Percentiles rank a stretch among this genome's conserved stretches.
phyloP scores from a whole-genome alignment of 2,797 vertebrate species.

The Sebastes iracundus region DNA sequence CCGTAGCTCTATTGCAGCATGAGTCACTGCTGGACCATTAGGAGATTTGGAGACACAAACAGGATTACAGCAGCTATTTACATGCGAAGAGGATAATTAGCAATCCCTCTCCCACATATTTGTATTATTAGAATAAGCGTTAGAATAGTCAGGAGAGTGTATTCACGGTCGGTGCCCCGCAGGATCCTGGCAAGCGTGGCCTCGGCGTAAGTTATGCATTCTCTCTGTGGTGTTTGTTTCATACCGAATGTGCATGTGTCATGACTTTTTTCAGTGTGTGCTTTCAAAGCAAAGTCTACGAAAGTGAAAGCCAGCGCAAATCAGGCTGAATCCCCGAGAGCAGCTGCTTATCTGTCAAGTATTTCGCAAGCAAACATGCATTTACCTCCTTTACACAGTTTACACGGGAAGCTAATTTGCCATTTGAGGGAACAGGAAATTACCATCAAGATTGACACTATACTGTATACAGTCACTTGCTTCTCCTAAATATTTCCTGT shows the following conservation, averaged over 20 bases:
- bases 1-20: slow-evolving; percentile 37
- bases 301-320: slow-evolving; percentile 55
- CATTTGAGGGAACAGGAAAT: slow-evolving; percentile 54
- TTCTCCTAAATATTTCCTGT: slow-evolving; percentile 39
- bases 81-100: slow-evolving; percentile 77
- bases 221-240: slow-evolving; percentile 47
- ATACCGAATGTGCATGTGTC: slow-evolving; percentile 48
- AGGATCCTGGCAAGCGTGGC: slow-evolving; percentile 4
- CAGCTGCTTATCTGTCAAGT: slow-evolving; percentile 70
- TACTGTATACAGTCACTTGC: slow-evolving; percentile 15
- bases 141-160: slow-evolving; percentile 39
- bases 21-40: slow-evolving; percentile 55
- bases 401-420: slow-evolving; percentile 52
- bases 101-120: slow-evolving; percentile 63
- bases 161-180: slow-evolving; percentile 41
- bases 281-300: slow-evolving; percentile 49
- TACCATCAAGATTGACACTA: slow-evolving; percentile 32
- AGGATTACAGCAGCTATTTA: slow-evolving; percentile 59
- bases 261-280: slow-evolving; percentile 54
- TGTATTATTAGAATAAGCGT: slow-evolving; percentile 67
- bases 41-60: slow-evolving; percentile 45
- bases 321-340: slow-evolving; percentile 55
- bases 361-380: slow-evolving; percentile 60
- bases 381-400: slow-evolving; percentile 57
- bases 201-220: slow-evolving; percentile 15